Conservation (phyloP, 30 jellyfish, hydroid and myxozoan species). For the Cassiopea andromeda region DNA sequence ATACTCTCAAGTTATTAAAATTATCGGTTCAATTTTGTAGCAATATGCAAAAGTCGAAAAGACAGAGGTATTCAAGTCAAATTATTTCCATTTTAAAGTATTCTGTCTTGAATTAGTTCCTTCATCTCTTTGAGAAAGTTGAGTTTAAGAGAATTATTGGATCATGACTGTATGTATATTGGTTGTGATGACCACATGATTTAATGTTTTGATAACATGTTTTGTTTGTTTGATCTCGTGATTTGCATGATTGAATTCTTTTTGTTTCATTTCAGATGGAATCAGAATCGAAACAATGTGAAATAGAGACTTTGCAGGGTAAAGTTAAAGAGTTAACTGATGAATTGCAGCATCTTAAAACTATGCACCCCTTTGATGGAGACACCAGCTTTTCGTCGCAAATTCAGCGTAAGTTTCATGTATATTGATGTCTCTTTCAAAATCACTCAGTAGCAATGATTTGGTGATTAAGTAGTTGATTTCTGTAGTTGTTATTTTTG, state of each 20-base stretch:
- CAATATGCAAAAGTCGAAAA: constrained; percentile 8
- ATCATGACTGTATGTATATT: not conserved
- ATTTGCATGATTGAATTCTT: not conserved
- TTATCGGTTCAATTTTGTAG: constrained; percentile 2
- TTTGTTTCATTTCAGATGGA: constrained; percentile 70
- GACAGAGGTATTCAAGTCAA: constrained; percentile 2
- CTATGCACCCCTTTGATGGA: constrained; percentile 76
- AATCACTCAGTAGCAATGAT: too few species aligned
- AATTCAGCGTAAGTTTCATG: constrained; percentile 55
- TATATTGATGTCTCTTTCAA: not conserved
- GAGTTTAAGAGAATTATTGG: not conserved
- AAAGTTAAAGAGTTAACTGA: constrained; percentile 49
- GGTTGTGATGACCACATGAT: not conserved
- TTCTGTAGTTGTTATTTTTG: too few species aligned
- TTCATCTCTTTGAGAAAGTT: not conserved
- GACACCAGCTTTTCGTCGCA: constrained; percentile 79
- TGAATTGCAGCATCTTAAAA: constrained; percentile 64
- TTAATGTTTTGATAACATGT: too few species aligned
- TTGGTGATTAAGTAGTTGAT: not conserved
- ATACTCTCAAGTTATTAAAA: not conserved
- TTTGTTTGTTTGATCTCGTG: not conserved
- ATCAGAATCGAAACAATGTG: constrained; percentile 78
- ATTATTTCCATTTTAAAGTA: not conserved
- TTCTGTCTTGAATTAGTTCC: not conserved
- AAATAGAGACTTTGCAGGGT: constrained; percentile 71